These are phyloP conservation scores for Hydrocynus forskahlii DNA, from an alignment of 2,797 vertebrate genomes.

Conservation along the genomic window DNA sequence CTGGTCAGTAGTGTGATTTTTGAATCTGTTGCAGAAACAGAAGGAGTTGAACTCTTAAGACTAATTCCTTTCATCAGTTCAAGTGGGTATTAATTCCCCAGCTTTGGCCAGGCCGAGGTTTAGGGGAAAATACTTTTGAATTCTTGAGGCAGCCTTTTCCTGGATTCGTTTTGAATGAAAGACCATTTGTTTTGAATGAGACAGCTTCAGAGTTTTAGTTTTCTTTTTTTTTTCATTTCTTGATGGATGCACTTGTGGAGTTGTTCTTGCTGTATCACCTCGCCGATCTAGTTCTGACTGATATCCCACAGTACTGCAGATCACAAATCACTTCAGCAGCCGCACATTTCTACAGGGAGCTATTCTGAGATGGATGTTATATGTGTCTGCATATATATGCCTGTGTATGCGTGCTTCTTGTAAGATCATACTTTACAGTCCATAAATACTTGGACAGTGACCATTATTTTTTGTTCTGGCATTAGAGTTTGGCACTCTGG, in stretches of 20 bases:
- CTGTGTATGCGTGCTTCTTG: neutral
- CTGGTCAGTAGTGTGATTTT: neutral
- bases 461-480: no score
- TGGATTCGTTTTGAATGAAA: neutral
- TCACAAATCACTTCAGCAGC: slow-evolving; percentile 10
- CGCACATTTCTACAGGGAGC: neutral
- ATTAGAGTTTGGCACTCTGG: no score
- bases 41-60: no score
- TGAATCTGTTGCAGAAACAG: neutral
- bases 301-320: neutral
- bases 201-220: neutral
- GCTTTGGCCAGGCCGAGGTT: neutral
- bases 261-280: neutral
- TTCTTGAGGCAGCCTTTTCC: neutral
- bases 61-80: neutral
- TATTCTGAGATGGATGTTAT: neutral
- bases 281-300: neutral
- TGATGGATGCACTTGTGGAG: neutral
- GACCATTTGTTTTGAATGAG: neutral
- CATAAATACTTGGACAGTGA: neutral
- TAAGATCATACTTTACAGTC: neutral
- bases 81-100: neutral
- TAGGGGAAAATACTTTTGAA: neutral
- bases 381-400: neutral
- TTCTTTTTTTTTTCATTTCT: neutral